Evolutionary conservation across 2,888 invertebrate genomes (phyloP).

Genomic region (Parnassius apollo): DNA sequence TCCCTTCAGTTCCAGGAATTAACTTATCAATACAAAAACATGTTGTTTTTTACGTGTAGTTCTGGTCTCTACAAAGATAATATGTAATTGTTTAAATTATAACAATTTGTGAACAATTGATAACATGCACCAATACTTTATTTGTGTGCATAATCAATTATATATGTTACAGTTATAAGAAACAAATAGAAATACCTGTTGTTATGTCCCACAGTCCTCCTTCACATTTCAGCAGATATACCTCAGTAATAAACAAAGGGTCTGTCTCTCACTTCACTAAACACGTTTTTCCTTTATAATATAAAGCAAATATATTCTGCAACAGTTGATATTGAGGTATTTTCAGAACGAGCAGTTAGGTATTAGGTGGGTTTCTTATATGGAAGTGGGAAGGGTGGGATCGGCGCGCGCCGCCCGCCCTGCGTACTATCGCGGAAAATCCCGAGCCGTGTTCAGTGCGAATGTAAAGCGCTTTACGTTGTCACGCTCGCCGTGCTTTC

Average conservation of each 20-base stretch:
- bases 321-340: slow-evolving; percentile 17
- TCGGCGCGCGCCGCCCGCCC: slow-evolving; percentile 77
- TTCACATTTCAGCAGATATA: slow-evolving; percentile 21
- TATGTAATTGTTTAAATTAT: too few species aligned
- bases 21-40: too few species aligned
- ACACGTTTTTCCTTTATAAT: slow-evolving; percentile 6
- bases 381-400: slow-evolving; percentile 39
- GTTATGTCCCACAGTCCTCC: slow-evolving; percentile 4
- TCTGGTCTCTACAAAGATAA: too few species aligned
- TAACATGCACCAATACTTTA: slow-evolving; percentile 12
- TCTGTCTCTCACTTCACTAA: slow-evolving; percentile 14
- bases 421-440: slow-evolving; percentile 53
- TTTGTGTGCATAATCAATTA: not conserved
- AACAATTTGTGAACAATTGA: too few species aligned
- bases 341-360: slow-evolving; percentile 23
- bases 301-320: slow-evolving; percentile 6
- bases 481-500: slow-evolving; percentile 35
- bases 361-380: slow-evolving; percentile 19
- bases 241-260: not conserved
- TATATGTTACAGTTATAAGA: slow-evolving; percentile 12
- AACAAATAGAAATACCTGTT: slow-evolving; percentile 25
- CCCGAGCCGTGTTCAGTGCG: slow-evolving; percentile 40
- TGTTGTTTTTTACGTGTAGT: too few species aligned
- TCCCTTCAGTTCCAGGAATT: too few species aligned
- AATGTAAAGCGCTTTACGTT: slow-evolving; percentile 30